Percentiles rank a stretch among this genome's conserved stretches.
Conservation (phyloP, 2,888 invertebrate genomes). For the Cybosia mesomella region DNA sequence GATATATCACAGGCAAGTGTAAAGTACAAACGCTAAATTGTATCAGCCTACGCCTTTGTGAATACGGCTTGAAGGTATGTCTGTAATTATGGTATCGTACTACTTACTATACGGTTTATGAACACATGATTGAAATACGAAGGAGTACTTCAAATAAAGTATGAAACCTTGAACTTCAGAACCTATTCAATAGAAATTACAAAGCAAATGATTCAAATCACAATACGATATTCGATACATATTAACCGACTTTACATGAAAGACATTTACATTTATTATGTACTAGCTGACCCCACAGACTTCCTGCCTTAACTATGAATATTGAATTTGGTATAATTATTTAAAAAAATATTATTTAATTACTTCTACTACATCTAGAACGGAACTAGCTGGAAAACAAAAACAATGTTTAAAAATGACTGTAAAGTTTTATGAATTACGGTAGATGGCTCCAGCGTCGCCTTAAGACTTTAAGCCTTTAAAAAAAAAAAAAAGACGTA, state of each 20-base stretch:
- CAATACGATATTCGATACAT: conserved; percentile 21
- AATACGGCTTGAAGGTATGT: background rate
- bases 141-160: background rate
- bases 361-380: too few relatives aligned
- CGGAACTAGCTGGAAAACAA: too few relatives aligned
- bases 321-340: too few relatives aligned
- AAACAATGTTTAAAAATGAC: too few relatives aligned
- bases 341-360: too few relatives aligned
- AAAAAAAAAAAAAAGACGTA: too few relatives aligned
- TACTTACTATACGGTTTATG: background rate
- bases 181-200: background rate
- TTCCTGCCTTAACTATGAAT: too few relatives aligned
- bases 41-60: background rate
- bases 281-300: too few relatives aligned
- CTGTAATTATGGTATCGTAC: background rate
- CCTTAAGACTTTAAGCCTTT: too few relatives aligned
- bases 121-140: background rate
- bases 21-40: background rate
- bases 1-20: too few relatives aligned
- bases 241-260: conserved; percentile 14
- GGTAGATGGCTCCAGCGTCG: too few relatives aligned
- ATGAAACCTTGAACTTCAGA: background rate
- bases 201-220: conserved; percentile 14
- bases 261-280: conserved; percentile 33
- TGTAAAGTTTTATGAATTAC: too few relatives aligned